Evolutionary conservation across 2,113 vertebrate species (phyloP), one percentile per base, ranked within the genome.

Genomic region (Pycnonotus jocosus): DNA sequence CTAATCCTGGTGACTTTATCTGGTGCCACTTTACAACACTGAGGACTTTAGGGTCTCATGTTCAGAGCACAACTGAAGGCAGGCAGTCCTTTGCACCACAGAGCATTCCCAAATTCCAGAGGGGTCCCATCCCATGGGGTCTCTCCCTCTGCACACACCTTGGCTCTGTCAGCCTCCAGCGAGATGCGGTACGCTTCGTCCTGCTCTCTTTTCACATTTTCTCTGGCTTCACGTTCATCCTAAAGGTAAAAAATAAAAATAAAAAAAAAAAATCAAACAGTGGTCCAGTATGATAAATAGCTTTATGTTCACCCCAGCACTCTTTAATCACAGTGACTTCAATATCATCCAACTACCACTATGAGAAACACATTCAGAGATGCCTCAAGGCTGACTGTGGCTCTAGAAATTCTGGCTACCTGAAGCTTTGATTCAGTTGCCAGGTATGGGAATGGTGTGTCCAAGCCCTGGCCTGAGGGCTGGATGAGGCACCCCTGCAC

Each of bases 181-280:
- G 99, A 99, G 96, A 99, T 95, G 86, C 98, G 99, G 95, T 99
- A 99, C 1, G 99, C 99, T 95, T 99, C 99, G 54, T 99, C 99
- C 95, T 99, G 99, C 88, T 99, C 99, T 90, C 99, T 98, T 90
- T 99, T 99, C 98, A 99, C 99, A 86, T 98, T 99, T 97, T 99
- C 99, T 97, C 99, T 98, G 28, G 99, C 99, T 97, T 99, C 99
- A 72, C 99, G 99, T 92, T 99, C 99, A 92, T 99, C 99, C 99
- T 99, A 73, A 88, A 69, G 20, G 16, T 6, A 19, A 53, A 23
- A 27, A 16, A 11, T 2, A 48, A 11, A 7, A 48, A 24, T n/a
- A 19, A 19, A 48, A 48, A 23, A 8, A 37, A 45, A 40, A 4
- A 24, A 17, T 84, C 70, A 35, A 86, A 40, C 12, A 50, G 33